Evolutionary conservation across 1,140 invertebrate genomes (phyloP), one percentile per base, ranked within the genome.

Genomic region (Orchestia grillus): DNA sequence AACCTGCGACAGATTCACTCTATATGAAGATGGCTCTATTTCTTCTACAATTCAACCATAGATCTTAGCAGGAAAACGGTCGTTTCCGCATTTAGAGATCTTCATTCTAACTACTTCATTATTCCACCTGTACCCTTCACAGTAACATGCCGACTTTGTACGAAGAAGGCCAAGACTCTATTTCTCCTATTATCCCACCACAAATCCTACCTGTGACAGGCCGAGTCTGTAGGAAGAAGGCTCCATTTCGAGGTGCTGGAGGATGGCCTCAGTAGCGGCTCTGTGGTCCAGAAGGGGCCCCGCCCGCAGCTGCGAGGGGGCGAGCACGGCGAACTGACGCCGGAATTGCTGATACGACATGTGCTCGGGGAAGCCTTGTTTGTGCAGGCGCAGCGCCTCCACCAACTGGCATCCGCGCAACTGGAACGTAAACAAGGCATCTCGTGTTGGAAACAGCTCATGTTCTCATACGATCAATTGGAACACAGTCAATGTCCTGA

Each of bases 301-400:
- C 97, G 97, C 97, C 97, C 97, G 97, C 57, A 97, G 97, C 88
- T 98, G 98, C 36, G 97, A 97, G 90, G 98, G 98, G 0, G 98
- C 98, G 42, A 99, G 97, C 4, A 99, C 97, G 53, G 98, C 98
- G 97, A 99, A 99, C 96, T 98, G 98, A 96, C 99, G 98, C 96
- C 98, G 98, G 97, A 99, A 99, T 97, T 99, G 99, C 47, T 98
- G 98, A 94, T 99, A 98, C 90, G 98, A 98, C 98, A 99, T 98
- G 97, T 98, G 98, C 97, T 99, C 99, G 6, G 99, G 99, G 97
- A 99, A 99, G 62, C 99, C 99, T 97, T 99, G 98, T 97, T 99
- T 99, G 97, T 99, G 98, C 91, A 99, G 98, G 43, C 99, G 98
- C 28, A 99, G 98, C 41, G 99, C 98, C 97, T 99, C 98, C 90